Conservation (phyloP, 1,140 invertebrate genomes). For the Eurosta solidaginis region DNA sequence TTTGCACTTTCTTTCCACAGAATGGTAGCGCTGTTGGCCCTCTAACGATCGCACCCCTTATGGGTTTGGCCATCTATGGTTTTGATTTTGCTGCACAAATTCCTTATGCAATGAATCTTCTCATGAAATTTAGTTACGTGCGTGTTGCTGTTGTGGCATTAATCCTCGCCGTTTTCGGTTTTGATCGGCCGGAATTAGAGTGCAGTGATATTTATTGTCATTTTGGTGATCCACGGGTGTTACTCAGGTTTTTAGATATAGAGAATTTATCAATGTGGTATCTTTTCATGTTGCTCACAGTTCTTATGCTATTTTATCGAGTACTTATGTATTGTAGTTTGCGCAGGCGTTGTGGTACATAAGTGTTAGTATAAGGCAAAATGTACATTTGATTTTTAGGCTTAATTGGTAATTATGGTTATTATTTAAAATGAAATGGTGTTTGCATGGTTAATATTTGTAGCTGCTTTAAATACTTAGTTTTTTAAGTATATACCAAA, state of each 20-base stretch:
- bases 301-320: slow-evolving; percentile 63
- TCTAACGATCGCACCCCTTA: slow-evolving; percentile 66
- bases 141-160: slow-evolving; percentile 67
- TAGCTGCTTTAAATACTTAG: background rate
- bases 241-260: slow-evolving; percentile 65
- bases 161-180: slow-evolving; percentile 67
- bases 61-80: slow-evolving; percentile 69
- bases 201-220: slow-evolving; percentile 68
- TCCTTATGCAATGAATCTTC: slow-evolving; percentile 63
- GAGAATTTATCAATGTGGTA: slow-evolving; percentile 63
- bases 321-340: slow-evolving; percentile 64
- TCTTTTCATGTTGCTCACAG: slow-evolving; percentile 62
- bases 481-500: background rate
- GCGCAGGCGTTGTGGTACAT: slow-evolving; percentile 63
- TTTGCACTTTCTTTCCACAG: slow-evolving; percentile 50
- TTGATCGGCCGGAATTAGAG: slow-evolving; percentile 63
- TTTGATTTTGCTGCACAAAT: slow-evolving; percentile 70
- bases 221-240: slow-evolving; percentile 65
- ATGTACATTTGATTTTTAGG: background rate
- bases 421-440: background rate
- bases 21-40: slow-evolving; percentile 70
- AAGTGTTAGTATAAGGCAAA: slow-evolving; percentile 38
- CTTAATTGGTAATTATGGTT: background rate
- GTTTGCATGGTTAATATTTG: background rate
- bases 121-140: slow-evolving; percentile 69